Evolutionary conservation across 2,113 vertebrate species (phyloP).

Genomic region (Cervus canadensis): DNA sequence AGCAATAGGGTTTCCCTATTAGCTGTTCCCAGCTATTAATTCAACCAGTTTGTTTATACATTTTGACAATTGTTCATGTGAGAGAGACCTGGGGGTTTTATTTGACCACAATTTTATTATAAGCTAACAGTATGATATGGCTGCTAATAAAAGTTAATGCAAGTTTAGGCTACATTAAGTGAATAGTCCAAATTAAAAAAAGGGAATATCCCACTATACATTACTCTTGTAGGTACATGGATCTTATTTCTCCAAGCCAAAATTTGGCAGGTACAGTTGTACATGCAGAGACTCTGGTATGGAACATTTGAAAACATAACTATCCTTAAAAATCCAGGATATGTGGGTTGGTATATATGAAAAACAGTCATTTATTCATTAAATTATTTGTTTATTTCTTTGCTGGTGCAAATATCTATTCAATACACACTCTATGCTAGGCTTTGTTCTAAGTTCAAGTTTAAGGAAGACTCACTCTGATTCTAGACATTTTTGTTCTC

Average conservation of each 20-base stretch:
- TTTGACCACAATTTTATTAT: conserved; percentile 71
- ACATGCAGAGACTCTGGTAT: not conserved
- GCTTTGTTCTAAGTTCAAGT: not conserved
- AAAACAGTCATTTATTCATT: not conserved
- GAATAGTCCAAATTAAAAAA: conserved; percentile 31
- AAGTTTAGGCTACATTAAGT: conserved; percentile 60
- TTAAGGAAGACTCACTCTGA: not conserved
- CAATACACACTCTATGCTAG: not conserved
- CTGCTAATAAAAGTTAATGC: conserved; percentile 61
- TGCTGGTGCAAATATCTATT: not conserved
- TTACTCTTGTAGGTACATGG: not conserved
- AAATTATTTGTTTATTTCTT: not conserved
- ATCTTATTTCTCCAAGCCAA: conserved; percentile 30
- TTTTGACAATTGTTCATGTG: conserved; percentile 69
- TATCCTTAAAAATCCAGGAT: not conserved
- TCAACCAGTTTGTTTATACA: conserved; percentile 71
- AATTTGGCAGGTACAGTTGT: not conserved
- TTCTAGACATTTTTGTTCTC: not conserved
- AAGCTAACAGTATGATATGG: conserved; percentile 63
- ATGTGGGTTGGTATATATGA: not conserved
- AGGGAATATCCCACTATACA: not conserved
- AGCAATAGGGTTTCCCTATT: conserved; percentile 69
- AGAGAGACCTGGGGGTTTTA: conserved; percentile 67
- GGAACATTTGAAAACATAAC: not conserved
- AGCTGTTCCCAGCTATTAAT: conserved; percentile 68